Conservation (phyloP, 1,140 invertebrate species). For the Leptestheria dahalacensis region DNA sequence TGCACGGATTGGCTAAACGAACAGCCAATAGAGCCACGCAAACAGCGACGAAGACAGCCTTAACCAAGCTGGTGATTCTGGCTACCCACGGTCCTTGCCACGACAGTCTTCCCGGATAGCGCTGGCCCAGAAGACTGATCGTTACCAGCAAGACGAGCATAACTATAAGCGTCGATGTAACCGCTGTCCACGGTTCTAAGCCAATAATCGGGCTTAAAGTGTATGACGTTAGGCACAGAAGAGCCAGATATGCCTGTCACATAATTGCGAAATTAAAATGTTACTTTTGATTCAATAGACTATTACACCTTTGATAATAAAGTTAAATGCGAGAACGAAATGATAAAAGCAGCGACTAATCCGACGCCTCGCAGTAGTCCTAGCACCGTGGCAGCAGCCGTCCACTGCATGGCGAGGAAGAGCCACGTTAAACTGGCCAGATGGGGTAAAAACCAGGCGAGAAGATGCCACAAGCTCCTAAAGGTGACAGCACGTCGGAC, state of each 20-base stretch:
- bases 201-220: not conserved
- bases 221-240: not conserved
- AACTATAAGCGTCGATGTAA: too few relatives aligned
- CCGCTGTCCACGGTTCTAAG: not conserved
- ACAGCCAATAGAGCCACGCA: not conserved
- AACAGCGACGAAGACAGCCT: not conserved
- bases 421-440: slow-evolving; percentile 12
- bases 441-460: slow-evolving; percentile 10
- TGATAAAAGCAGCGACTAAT: not conserved
- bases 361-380: not conserved
- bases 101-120: too few relatives aligned
- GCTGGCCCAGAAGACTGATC: too few relatives aligned
- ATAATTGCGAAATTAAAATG: not conserved
- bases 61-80: too few relatives aligned
- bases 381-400: not conserved
- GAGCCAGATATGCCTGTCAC: not conserved
- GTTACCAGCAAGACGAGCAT: too few relatives aligned
- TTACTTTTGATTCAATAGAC: not conserved
- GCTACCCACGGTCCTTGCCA: too few relatives aligned
- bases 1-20: not conserved
- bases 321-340: not conserved
- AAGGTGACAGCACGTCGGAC: not conserved
- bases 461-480: not conserved
- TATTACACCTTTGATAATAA: not conserved
- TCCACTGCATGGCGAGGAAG: slow-evolving; percentile 11